Evolutionary conservation across 2,888 invertebrate genomes (phyloP).

Genomic region (Cryptocheilus praepositus): DNA sequence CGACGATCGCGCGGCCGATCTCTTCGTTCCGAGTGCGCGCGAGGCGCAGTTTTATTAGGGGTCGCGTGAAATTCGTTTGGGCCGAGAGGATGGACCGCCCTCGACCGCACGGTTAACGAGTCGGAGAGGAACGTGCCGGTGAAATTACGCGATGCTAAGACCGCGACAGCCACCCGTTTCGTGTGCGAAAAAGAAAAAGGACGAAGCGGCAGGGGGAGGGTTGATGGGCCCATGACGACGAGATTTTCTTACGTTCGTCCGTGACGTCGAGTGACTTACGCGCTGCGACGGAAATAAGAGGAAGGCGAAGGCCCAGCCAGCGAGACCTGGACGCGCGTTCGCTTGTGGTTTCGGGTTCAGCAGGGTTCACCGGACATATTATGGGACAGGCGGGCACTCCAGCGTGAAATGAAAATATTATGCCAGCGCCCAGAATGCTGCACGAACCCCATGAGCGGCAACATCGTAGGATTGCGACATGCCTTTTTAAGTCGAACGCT

Average conservation of each 20-base stretch:
- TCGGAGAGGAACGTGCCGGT: background rate
- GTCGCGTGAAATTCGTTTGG: no score
- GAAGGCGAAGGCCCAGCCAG: slow-evolving; percentile 16
- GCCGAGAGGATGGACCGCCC: background rate
- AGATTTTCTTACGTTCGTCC: slow-evolving; percentile 24
- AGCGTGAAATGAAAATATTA: slow-evolving; percentile 71
- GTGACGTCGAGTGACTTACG: slow-evolving; percentile 28
- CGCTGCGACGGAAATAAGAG: slow-evolving; percentile 30
- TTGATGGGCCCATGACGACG: slow-evolving; percentile 12
- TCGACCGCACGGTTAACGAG: slow-evolving; percentile 2
- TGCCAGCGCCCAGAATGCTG: slow-evolving; percentile 51
- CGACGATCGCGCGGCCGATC: no score
- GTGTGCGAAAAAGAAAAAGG: background rate
- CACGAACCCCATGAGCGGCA: slow-evolving; percentile 30
- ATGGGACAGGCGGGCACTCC: slow-evolving; percentile 61
- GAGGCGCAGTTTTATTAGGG: no score
- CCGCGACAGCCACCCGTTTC: no score
- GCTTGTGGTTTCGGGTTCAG: slow-evolving; percentile 62
- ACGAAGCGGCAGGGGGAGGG: background rate
- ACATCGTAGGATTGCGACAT: slow-evolving; percentile 33
- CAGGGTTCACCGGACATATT: slow-evolving; percentile 62
- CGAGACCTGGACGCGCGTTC: slow-evolving; percentile 30
- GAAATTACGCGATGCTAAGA: slow-evolving; percentile 7
- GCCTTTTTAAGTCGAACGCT: slow-evolving; percentile 24
- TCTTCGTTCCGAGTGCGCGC: no score